Conservation (phyloP, 2,888 invertebrate genomes). For the Cremastinae sp. region DNA sequence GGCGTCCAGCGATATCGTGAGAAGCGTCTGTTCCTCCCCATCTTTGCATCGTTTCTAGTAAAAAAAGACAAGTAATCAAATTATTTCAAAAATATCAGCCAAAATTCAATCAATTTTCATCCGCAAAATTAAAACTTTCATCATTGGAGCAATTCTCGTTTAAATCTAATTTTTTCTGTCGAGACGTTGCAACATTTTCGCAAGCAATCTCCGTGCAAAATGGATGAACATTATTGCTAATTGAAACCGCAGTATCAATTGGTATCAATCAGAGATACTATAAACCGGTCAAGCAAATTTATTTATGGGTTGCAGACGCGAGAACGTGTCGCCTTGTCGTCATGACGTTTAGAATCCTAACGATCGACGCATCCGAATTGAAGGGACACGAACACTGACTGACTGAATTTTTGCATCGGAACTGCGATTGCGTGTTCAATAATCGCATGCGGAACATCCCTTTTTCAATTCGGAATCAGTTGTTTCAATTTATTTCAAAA, state of each 20-base stretch:
- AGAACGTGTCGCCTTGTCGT: slow-evolving; percentile 41
- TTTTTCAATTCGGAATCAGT: neutral
- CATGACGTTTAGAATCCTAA: slow-evolving; percentile 38
- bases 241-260: slow-evolving; percentile 65
- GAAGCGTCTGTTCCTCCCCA: slow-evolving; percentile 82
- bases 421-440: slow-evolving; percentile 52
- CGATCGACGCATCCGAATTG: neutral
- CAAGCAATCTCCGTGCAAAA: neutral
- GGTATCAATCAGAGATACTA: slow-evolving; percentile 69
- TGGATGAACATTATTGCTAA: slow-evolving; percentile 15
- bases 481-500: slow-evolving; percentile 3
- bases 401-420: slow-evolving; percentile 44
- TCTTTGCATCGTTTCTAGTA: slow-evolving; percentile 78
- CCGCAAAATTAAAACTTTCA: neutral
- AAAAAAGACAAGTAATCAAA: slow-evolving; percentile 33
- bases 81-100: slow-evolving; percentile 6
- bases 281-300: slow-evolving; percentile 65
- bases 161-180: neutral
- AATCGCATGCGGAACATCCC: slow-evolving; percentile 52
- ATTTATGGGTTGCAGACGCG: slow-evolving; percentile 70
- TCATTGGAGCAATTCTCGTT: neutral
- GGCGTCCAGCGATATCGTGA: slow-evolving; percentile 86
- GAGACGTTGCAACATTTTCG: slow-evolving; percentile 14
- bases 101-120: neutral
- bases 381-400: neutral